These are phyloP conservation scores for Agrotis ipsilon DNA, from an alignment of 2,888 invertebrate genomes.

Conservation along the genomic window DNA sequence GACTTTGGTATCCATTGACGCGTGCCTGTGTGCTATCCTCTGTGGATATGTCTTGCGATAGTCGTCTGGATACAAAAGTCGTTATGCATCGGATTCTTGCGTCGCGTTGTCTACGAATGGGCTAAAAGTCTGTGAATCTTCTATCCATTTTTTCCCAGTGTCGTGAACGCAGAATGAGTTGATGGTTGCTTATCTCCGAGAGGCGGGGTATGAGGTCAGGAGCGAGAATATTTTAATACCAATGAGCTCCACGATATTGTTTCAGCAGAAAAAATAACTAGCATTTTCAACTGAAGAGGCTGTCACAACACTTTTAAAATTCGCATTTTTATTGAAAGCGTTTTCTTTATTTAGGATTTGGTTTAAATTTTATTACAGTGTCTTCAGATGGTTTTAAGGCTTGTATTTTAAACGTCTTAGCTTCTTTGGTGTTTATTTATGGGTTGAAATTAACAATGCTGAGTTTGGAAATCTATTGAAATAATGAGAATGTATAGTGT, in stretches of 20 bases:
- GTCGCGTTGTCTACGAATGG: no score
- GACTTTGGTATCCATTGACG: no score
- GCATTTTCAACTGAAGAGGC: conserved; percentile 8
- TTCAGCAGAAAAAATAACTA: conserved; percentile 43
- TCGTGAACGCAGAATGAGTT: conserved; percentile 24
- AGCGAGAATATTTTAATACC: conserved; percentile 58
- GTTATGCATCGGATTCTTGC: no score
- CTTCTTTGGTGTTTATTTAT: background rate
- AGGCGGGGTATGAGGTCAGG: conserved; percentile 38
- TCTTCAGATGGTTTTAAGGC: background rate
- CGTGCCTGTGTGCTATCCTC: no score
- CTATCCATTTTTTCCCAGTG: background rate
- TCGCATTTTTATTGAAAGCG: background rate
- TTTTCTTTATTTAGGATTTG: background rate
- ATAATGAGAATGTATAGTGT: no score
- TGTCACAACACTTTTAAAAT: conserved; percentile 23
- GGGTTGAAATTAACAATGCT: background rate
- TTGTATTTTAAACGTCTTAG: background rate
- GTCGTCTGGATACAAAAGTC: no score
- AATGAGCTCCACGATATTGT: conserved; percentile 56
- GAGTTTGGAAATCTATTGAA: background rate
- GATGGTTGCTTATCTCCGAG: conserved; percentile 35
- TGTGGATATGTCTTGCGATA: no score
- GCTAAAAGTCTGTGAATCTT: conserved; percentile 16
- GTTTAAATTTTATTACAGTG: conserved; percentile 15